A percentile compares a stretch with the other conserved stretches of the same genome.
Evolutionary conservation across 2,888 invertebrate genomes (phyloP).

Genomic region (Drosophila melanosoma): DNA sequence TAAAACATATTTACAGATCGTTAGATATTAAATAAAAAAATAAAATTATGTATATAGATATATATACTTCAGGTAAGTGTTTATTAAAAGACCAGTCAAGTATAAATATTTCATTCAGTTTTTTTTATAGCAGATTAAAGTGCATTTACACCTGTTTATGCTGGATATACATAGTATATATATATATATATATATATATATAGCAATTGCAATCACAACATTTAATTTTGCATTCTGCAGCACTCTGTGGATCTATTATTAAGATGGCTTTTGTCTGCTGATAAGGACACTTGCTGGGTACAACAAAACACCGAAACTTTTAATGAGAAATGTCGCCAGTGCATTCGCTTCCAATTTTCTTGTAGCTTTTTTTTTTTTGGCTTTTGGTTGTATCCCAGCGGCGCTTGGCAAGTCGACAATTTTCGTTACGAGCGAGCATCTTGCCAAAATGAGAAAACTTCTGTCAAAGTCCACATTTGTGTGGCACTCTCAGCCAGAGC

Average conservation of each 20-base stretch:
- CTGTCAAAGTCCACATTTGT: constrained; percentile 53
- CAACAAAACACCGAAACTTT: constrained; percentile 70
- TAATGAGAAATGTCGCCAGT: constrained; percentile 75
- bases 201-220: constrained; percentile 12
- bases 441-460: constrained; percentile 80
- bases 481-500: constrained; percentile 33
- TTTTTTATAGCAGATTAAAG: background rate
- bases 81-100: background rate
- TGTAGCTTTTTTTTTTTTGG: constrained; percentile 22
- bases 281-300: constrained; percentile 65
- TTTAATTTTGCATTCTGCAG: constrained; percentile 30
- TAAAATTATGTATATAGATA: too few relatives aligned
- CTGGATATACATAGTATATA: background rate
- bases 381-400: constrained; percentile 52
- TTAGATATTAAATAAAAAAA: too few relatives aligned
- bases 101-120: background rate
- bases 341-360: constrained; percentile 61
- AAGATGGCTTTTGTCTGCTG: constrained; percentile 74
- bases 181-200: background rate
- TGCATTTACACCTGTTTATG: constrained; percentile 47
- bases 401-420: constrained; percentile 73
- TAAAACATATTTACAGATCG: too few relatives aligned
- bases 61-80: background rate
- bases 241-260: constrained; percentile 56
- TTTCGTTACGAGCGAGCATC: constrained; percentile 77